These are phyloP conservation scores for Cynoglossus semilaevis DNA, from an alignment of 2,113 vertebrate genomes.

Conservation along the genomic window DNA sequence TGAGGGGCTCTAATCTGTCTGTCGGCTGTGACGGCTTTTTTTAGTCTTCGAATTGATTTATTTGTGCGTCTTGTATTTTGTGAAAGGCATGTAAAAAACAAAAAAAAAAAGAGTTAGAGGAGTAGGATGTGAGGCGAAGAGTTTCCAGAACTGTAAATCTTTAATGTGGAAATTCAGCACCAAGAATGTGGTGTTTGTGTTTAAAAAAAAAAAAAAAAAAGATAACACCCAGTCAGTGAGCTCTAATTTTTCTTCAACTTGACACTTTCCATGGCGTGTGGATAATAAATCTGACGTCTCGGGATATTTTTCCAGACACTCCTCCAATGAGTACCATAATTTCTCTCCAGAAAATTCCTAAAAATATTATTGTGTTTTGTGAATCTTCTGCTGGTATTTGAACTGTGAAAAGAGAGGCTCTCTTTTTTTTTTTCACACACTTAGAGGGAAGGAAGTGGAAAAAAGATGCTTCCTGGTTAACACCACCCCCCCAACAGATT, in stretches of 20 bases:
- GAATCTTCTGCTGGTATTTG: not conserved
- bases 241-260: not conserved
- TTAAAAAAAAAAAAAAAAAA: not conserved
- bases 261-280: not conserved
- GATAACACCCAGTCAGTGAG: not conserved
- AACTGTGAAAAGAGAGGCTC: too few species aligned
- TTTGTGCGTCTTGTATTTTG: not conserved
- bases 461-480: too few species aligned
- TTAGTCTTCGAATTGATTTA: not conserved
- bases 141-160: not conserved
- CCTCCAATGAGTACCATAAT: not conserved
- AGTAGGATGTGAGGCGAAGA: not conserved
- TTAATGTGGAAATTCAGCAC: not conserved
- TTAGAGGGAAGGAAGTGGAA: not conserved
- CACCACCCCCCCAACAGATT: too few species aligned
- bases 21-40: not conserved
- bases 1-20: conserved; percentile 46
- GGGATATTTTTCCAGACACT: not conserved
- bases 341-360: not conserved
- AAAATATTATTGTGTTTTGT: not conserved
- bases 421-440: too few species aligned
- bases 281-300: not conserved
- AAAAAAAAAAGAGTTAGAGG: too few species aligned
- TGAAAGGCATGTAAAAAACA: not conserved
- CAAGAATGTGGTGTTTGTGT: not conserved